Percentiles rank a stretch among this genome's conserved stretches.
phyloP scores from a whole-genome alignment of 1,140 invertebrate species.

The Protaetia brevitarsis region DNA sequence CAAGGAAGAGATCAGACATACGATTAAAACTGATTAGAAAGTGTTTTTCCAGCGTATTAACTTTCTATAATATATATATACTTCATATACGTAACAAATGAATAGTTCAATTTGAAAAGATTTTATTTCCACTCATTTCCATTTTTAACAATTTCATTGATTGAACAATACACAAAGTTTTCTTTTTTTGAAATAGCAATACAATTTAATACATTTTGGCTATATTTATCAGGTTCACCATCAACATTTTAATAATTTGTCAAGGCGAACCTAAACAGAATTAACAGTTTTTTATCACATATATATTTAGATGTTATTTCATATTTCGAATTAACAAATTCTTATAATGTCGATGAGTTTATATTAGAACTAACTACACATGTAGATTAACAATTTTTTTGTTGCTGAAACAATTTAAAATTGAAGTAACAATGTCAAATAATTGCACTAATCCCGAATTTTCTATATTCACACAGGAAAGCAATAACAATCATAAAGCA shows the following conservation, averaged over 20 bases:
- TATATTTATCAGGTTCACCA: too few species aligned
- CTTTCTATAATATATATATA: constrained; percentile 7
- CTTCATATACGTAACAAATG: constrained; percentile 2
- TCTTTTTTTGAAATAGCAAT: too few species aligned
- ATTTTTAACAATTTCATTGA: not conserved
- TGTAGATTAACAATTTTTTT: not conserved
- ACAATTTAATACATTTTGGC: too few species aligned
- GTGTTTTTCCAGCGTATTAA: not conserved
- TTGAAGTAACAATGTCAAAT: constrained; percentile 1
- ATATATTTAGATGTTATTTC: not conserved
- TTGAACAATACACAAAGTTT: not conserved
- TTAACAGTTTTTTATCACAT: not conserved
- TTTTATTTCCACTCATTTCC: not conserved
- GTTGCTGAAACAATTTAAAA: not conserved
- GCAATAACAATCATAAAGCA: not conserved
- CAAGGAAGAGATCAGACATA: constrained; percentile 7
- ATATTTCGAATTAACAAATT: not conserved
- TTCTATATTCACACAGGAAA: not conserved
- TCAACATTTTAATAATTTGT: not conserved
- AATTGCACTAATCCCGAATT: constrained; percentile 12
- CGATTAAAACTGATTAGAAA: constrained; percentile 1
- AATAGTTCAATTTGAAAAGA: constrained; percentile 15
- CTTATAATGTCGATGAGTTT: not conserved
- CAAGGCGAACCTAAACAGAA: not conserved
- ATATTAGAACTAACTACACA: not conserved